Conservation (phyloP, 2,888 invertebrate species). For the Capitulum mitella region DNA sequence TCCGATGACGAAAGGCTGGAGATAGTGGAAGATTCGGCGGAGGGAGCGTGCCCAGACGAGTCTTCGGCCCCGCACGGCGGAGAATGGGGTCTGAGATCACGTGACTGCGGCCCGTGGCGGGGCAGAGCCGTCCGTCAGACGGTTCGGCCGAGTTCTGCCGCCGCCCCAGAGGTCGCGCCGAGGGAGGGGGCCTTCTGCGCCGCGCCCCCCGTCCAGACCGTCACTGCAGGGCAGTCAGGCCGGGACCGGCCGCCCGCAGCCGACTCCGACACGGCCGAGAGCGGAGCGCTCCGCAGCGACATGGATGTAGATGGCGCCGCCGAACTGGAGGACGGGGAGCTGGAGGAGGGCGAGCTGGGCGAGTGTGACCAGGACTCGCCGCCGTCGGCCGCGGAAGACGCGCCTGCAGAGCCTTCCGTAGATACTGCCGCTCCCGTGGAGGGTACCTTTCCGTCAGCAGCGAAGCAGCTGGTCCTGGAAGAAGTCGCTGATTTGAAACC, state of each 20-base stretch:
- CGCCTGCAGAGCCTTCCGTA: neutral
- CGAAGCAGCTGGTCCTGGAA: too few species aligned
- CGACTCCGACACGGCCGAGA: neutral
- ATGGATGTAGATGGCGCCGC: neutral
- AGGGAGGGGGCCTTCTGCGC: neutral
- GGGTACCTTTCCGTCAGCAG: neutral
- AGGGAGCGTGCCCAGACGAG: too few species aligned
- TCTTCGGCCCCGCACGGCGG: neutral
- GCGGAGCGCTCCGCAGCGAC: neutral
- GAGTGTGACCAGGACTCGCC: constrained; percentile 34
- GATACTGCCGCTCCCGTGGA: neutral
- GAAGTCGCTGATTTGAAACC: too few species aligned
- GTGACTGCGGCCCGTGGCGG: neutral
- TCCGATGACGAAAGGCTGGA: neutral
- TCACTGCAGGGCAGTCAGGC: neutral
- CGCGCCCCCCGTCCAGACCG: neutral
- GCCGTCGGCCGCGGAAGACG: neutral
- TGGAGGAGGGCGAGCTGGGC: constrained; percentile 38
- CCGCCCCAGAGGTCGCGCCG: neutral
- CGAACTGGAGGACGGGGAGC: constrained; percentile 36
- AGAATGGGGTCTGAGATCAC: neutral
- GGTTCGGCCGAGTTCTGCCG: neutral
- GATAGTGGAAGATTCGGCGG: neutral
- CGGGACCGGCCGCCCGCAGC: neutral
- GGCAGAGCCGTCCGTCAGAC: neutral